Conservation (phyloP, 2,113 vertebrate species). For the Scolopax mira region DNA sequence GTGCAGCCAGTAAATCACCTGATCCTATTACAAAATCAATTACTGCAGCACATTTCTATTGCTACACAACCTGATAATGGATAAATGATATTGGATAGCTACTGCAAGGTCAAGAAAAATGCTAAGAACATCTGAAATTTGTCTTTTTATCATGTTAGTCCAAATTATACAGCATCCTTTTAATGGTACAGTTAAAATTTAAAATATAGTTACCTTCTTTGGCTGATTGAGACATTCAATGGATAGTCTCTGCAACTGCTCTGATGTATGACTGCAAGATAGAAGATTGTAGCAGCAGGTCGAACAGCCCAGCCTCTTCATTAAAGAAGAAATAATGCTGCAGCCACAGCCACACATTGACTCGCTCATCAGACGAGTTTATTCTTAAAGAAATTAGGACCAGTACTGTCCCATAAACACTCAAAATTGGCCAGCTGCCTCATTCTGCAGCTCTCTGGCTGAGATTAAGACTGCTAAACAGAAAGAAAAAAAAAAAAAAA, state of each 20-base stretch:
- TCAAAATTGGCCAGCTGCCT: slow-evolving; percentile 71
- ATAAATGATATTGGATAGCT: slow-evolving; percentile 81
- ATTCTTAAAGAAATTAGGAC: slow-evolving; percentile 73
- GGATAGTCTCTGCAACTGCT: slow-evolving; percentile 93
- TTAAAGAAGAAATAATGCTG: slow-evolving; percentile 96
- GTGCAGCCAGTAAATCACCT: slow-evolving; percentile 90
- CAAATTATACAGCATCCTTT: slow-evolving; percentile 55
- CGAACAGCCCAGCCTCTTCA: slow-evolving; percentile 97
- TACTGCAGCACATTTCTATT: slow-evolving; percentile 83
- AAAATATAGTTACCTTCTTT: slow-evolving; percentile 93
- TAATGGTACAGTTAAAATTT: slow-evolving; percentile 63
- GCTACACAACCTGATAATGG: slow-evolving; percentile 80
- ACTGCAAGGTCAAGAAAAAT: slow-evolving; percentile 81
- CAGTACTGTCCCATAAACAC: slow-evolving; percentile 64
- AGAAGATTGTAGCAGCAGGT: slow-evolving; percentile 96
- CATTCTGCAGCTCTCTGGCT: slow-evolving; percentile 77
- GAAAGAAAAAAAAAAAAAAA: slow-evolving; percentile 6
- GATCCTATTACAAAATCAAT: slow-evolving; percentile 98
- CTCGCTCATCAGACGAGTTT: slow-evolving; percentile 84
- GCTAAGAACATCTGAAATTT: slow-evolving; percentile 68
- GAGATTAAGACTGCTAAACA: slow-evolving; percentile 68
- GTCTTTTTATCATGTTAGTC: slow-evolving; percentile 61
- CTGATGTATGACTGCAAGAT: slow-evolving; percentile 90
- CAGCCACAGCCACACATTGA: slow-evolving; percentile 99
- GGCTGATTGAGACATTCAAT: slow-evolving; percentile 85